These are phyloP conservation scores for Megaceryle torquata DNA, from an alignment of 2,113 vertebrate species.

Conservation along the genomic window DNA sequence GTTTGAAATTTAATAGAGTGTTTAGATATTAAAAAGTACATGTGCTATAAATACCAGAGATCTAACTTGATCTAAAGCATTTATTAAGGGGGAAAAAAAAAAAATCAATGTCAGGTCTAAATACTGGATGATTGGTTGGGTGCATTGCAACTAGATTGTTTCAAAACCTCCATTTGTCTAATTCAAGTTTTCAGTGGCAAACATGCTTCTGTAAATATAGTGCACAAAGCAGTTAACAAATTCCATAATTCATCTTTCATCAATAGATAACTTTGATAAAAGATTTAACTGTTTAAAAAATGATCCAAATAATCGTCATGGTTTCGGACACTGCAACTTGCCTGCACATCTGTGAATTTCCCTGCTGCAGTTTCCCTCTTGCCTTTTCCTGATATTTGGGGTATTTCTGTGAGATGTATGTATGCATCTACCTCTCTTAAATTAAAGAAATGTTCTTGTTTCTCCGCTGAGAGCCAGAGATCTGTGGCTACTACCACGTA, in stretches of 20 bases:
- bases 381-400: not conserved
- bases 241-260: not conserved
- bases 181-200: not conserved
- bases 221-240: not conserved
- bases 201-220: not conserved
- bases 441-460: not conserved
- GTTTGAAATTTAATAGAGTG: not conserved
- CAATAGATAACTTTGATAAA: not conserved
- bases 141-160: not conserved
- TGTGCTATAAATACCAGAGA: not conserved
- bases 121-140: not conserved
- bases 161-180: not conserved
- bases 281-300: not conserved
- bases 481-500: fast-evolving
- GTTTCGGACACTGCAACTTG: not conserved
- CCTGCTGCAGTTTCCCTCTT: not conserved
- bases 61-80: not conserved
- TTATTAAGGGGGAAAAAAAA: not conserved
- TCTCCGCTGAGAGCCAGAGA: not conserved
- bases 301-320: not conserved
- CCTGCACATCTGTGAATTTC: not conserved
- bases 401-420: not conserved
- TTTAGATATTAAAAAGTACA: not conserved
- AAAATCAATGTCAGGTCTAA: not conserved
- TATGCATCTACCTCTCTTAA: not conserved